Evolutionary conservation across 2,888 invertebrate genomes (phyloP).

Genomic region (Cerastoderma edule): DNA sequence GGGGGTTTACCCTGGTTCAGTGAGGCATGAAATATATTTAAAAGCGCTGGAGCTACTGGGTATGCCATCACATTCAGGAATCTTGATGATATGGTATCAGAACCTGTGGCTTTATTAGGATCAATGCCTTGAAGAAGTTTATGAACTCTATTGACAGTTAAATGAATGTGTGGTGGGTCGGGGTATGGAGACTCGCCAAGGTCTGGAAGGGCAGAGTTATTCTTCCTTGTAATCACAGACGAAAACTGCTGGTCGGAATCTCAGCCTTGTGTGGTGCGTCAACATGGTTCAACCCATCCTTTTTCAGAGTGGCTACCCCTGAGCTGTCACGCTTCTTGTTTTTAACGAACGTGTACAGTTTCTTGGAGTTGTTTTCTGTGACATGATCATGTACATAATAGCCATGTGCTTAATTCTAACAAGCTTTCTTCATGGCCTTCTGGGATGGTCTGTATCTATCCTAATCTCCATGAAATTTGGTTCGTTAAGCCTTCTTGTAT

Average conservation of each 20-base stretch:
- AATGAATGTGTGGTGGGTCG: neutral
- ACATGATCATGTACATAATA: too few species aligned
- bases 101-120: neutral
- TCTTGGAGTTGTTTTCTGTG: too few species aligned
- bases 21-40: conserved; percentile 5
- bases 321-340: neutral
- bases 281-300: neutral
- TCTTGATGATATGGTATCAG: too few species aligned
- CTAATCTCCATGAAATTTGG: too few species aligned
- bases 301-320: neutral
- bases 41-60: neutral
- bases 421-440: too few species aligned
- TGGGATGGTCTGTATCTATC: too few species aligned
- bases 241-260: neutral
- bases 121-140: neutral
- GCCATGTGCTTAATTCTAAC: too few species aligned
- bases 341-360: too few species aligned
- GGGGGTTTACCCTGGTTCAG: neutral
- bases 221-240: neutral
- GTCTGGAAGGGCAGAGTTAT: neutral
- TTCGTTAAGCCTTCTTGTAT: neutral
- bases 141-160: neutral
- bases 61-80: neutral
- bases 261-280: neutral
- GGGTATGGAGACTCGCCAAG: neutral